A percentile compares a stretch with the other conserved stretches of the same genome.
Evolutionary conservation across 2,113 vertebrate genomes (phyloP).

Genomic region (Heterocephalus glaber): DNA sequence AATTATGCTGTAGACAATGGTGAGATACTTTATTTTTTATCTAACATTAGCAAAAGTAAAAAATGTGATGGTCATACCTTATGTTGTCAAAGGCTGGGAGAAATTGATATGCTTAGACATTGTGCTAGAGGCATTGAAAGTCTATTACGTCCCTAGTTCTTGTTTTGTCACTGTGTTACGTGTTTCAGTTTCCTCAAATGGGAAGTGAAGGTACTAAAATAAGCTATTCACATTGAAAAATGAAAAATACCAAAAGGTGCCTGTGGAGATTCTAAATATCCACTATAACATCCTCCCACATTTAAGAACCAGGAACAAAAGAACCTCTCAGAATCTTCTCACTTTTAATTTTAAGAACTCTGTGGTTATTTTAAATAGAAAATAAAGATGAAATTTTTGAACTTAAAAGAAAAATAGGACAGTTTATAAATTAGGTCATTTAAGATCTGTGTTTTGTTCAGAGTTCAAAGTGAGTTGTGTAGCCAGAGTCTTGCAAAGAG

Average conservation of each 20-base stretch:
- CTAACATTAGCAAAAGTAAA: constrained; percentile 63
- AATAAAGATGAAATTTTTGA: constrained; percentile 19
- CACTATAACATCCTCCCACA: not conserved
- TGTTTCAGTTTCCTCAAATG: not conserved
- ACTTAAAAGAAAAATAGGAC: not conserved
- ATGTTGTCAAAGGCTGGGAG: constrained; percentile 12
- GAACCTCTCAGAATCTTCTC: not conserved
- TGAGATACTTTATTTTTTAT: constrained; percentile 5
- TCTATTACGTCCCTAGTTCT: not conserved
- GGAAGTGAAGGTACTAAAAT: not conserved
- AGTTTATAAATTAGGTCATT: not conserved
- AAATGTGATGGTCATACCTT: not conserved
- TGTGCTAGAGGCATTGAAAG: constrained; percentile 31
- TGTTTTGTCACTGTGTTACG: not conserved
- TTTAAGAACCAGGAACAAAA: not conserved
- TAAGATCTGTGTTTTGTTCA: not conserved
- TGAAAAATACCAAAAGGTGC: not conserved
- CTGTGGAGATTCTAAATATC: not conserved
- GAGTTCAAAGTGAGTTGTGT: not conserved
- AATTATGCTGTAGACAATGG: constrained; percentile 35
- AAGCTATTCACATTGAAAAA: not conserved
- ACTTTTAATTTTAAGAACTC: constrained; percentile 22
- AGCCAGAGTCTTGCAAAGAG: not conserved
- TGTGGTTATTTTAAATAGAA: not conserved
- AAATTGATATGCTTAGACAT: constrained; percentile 35